A percentile compares a stretch with the other conserved stretches of the same genome.
Evolutionary conservation across 1,140 invertebrate species (phyloP).

Genomic region (Drosophila persimilis): DNA sequence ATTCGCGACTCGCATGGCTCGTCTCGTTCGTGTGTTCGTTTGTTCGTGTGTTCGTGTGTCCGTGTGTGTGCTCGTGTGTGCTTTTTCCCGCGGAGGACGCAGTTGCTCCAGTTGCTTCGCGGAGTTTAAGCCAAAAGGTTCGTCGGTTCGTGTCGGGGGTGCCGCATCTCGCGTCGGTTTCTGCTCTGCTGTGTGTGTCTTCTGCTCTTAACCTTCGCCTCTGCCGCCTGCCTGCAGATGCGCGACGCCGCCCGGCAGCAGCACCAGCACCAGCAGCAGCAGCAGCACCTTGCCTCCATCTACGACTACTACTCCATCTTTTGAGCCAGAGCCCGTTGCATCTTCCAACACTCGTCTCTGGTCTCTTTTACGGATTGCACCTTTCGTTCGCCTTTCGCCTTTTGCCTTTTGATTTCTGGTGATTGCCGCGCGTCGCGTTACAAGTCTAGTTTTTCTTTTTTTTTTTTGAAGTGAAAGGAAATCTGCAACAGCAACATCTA

Average conservation of each 20-base stretch:
- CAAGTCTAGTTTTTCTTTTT: no score
- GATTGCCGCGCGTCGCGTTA: no score
- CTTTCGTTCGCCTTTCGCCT: no score
- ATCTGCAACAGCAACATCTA: not conserved
- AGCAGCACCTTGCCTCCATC: conserved; percentile 6
- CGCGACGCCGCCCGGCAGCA: conserved; percentile 36
- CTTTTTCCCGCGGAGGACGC: conserved; percentile 39
- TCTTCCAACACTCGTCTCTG: no score
- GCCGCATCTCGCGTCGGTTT: conserved; percentile 44
- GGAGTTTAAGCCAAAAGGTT: conserved; percentile 82
- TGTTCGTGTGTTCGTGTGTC: not conserved
- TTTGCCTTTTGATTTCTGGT: no score
- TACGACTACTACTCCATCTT: conserved; percentile 3
- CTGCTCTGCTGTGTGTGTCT: conserved; percentile 23
- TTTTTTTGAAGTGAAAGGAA: not conserved
- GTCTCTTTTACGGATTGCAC: no score
- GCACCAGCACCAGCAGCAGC: conserved; percentile 15
- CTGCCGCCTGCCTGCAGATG: conserved; percentile 37
- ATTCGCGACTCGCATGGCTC: conserved; percentile 25
- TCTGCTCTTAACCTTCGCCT: conserved; percentile 35
- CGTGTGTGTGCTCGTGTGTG: conserved; percentile 31
- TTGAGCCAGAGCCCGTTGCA: no score
- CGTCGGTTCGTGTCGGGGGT: conserved; percentile 31
- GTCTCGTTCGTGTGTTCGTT: conserved; percentile 8
- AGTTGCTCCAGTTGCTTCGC: conserved; percentile 77